A percentile compares a stretch with the other conserved stretches of the same genome.
phyloP scores from a whole-genome alignment of 92 coral and sea anemone species.

The Zoanthus sansibaricus region DNA sequence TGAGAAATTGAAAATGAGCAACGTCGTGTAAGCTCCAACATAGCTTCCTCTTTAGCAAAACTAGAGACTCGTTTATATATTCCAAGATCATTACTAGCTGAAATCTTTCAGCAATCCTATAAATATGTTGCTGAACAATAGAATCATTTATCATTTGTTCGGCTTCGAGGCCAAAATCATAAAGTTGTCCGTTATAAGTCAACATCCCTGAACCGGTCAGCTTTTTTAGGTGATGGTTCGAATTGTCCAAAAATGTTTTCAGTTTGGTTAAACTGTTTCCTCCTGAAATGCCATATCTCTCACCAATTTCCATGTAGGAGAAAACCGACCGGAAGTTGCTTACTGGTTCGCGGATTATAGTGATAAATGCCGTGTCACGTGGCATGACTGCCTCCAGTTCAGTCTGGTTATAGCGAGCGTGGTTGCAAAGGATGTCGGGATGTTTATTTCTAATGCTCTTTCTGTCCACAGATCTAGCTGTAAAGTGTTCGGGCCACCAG shows the following conservation, averaged over 20 bases:
- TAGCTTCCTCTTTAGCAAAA: slow-evolving; percentile 31
- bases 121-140: slow-evolving; percentile 9
- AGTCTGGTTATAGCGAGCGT: slow-evolving; percentile 25
- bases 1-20: slow-evolving; percentile 34
- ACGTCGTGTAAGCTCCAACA: slow-evolving; percentile 42
- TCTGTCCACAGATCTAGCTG: slow-evolving; percentile 27
- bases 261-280: not conserved
- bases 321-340: slow-evolving; percentile 34
- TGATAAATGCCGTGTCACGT: slow-evolving; percentile 20
- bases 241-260: not conserved
- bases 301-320: slow-evolving; percentile 40
- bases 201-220: not conserved
- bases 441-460: not conserved
- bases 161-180: slow-evolving; percentile 18
- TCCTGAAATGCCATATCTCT: slow-evolving; percentile 5
- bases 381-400: slow-evolving; percentile 33
- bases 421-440: slow-evolving; percentile 45
- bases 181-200: slow-evolving; percentile 10
- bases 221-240: not conserved
- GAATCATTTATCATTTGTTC: slow-evolving; percentile 6
- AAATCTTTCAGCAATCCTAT: slow-evolving; percentile 10
- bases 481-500: slow-evolving; percentile 33
- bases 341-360: slow-evolving; percentile 35
- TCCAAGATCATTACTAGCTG: slow-evolving; percentile 32
- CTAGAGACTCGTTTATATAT: slow-evolving; percentile 28